These are phyloP conservation scores for Ameiurus melas DNA, from an alignment of 2,113 vertebrate species.

Conservation along the genomic window DNA sequence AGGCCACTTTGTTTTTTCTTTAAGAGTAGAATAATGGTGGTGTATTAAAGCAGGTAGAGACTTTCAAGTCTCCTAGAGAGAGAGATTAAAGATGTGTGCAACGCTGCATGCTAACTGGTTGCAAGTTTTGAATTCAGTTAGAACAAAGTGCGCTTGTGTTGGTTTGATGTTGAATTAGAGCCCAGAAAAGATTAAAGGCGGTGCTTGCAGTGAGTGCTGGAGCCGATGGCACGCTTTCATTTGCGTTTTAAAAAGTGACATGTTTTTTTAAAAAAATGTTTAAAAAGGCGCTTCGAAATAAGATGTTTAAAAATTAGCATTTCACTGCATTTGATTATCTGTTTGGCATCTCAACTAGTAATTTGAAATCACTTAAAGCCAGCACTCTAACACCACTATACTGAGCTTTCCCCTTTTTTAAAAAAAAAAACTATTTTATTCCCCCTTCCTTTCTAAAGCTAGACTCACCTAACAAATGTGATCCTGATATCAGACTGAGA, in stretches of 20 bases:
- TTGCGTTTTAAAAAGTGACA: constrained; percentile 37
- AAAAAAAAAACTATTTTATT: constrained; percentile 1
- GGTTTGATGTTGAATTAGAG: constrained; percentile 40
- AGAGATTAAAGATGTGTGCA: neutral
- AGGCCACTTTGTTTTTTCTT: constrained; percentile 22
- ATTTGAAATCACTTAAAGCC: constrained; percentile 49
- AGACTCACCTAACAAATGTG: constrained; percentile 56
- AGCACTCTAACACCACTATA: constrained; percentile 30
- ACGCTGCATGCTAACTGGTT: constrained; percentile 1
- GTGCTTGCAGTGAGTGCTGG: neutral
- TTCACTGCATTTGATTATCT: constrained; percentile 41
- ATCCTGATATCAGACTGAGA: constrained; percentile 55
- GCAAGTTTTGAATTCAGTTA: neutral
- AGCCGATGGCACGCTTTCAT: neutral
- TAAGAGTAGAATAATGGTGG: constrained; percentile 7
- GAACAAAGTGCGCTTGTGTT: constrained; percentile 21
- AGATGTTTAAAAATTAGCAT: constrained; percentile 45
- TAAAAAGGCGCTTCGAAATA: constrained; percentile 19
- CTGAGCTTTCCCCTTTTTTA: constrained; percentile 23
- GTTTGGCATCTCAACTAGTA: constrained; percentile 46
- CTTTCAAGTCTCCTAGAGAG: constrained; percentile 10
- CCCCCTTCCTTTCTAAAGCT: constrained; percentile 38
- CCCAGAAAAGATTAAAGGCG: neutral
- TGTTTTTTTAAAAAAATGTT: constrained; percentile 13
- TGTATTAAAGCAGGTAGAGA: constrained; percentile 22